Evolutionary conservation across 1,140 invertebrate species (phyloP).

Genomic region (Leptonema lineaticorne): DNA sequence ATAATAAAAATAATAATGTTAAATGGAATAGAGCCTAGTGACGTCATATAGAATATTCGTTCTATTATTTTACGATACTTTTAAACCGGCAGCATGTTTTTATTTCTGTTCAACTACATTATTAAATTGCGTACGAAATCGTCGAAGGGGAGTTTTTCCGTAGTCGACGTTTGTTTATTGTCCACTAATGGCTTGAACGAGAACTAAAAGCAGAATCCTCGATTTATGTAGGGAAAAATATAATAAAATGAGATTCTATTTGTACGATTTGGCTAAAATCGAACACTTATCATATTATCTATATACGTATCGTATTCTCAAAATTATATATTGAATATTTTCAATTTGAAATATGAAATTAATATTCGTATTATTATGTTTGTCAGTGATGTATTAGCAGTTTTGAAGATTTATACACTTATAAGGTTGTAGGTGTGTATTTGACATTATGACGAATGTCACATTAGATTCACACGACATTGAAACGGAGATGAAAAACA

Average conservation of each 20-base stretch:
- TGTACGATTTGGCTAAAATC: too few relatives aligned
- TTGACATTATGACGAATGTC: constrained; percentile 9
- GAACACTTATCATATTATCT: too few relatives aligned
- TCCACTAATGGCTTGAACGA: constrained; percentile 20
- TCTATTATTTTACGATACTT: constrained; percentile 30
- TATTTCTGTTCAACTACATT: constrained; percentile 28
- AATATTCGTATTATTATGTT: too few relatives aligned
- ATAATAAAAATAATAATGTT: too few relatives aligned
- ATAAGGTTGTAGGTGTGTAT: not conserved
- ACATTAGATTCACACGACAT: not conserved
- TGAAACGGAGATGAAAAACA: not conserved
- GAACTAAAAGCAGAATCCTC: not conserved
- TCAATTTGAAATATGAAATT: too few relatives aligned
- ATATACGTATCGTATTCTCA: not conserved
- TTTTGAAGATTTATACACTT: not conserved
- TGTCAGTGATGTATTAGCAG: not conserved
- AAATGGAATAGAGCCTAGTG: too few relatives aligned
- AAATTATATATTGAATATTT: not conserved
- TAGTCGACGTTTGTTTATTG: too few relatives aligned
- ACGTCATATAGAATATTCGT: not conserved
- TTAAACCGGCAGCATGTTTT: constrained; percentile 27
- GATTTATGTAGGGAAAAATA: too few relatives aligned
- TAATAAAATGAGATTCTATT: too few relatives aligned
- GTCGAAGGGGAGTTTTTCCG: too few relatives aligned
- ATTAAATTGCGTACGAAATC: constrained; percentile 30